Evolutionary conservation across 2,888 invertebrate genomes (phyloP), one percentile per base, ranked within the genome.

Genomic region (Linnaemya vulpina): DNA sequence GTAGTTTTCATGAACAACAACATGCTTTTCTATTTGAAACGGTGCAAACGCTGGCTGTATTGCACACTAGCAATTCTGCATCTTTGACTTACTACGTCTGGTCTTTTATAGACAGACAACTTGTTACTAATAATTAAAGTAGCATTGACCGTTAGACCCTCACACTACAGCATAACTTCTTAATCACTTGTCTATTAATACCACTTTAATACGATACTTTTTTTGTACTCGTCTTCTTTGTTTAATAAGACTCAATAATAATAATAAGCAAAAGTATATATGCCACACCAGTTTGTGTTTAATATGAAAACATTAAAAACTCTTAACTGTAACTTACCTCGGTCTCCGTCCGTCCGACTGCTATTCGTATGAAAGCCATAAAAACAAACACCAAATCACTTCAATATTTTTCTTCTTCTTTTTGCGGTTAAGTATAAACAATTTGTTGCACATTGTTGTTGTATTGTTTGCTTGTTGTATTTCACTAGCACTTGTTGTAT

Each of bases 101-200:
- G 30, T 5, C 30, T 30, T 5, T 49, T n/a, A 7, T 17, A 53
- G 35, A 53, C 55, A 78, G n/a, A 3, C 1, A 30, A 3, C 1
- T 60, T 62, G 35, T 49, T 46, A 60, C 11, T 46, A 25, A 65
- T 49, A 63, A 62, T 74, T 38, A 81, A 49, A 49, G 49, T 76
- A 80, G 80, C 80, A 84, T 80, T 84, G 80, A 81, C 79, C 80
- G 77, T 80, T 71, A 76, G 70, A 73, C 51, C 40, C 58, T 15
- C 74, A 62, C 25, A 55, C 71, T 1, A 60, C 13, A 13, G 0
- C 43, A 15, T 13, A 43, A 43, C 43, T 43, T 43, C 43, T 43
- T 43, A 4, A 43, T 43, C 43, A 13, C 13, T 3, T 43, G 15
- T 15, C 22, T 38, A 10, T 62, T n/a, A 46, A n/a, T 17, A 25